Evolutionary conservation across 2,797 vertebrate species (phyloP), one percentile per base, ranked within the genome.

Genomic region (Thalassophryne amazonica): DNA sequence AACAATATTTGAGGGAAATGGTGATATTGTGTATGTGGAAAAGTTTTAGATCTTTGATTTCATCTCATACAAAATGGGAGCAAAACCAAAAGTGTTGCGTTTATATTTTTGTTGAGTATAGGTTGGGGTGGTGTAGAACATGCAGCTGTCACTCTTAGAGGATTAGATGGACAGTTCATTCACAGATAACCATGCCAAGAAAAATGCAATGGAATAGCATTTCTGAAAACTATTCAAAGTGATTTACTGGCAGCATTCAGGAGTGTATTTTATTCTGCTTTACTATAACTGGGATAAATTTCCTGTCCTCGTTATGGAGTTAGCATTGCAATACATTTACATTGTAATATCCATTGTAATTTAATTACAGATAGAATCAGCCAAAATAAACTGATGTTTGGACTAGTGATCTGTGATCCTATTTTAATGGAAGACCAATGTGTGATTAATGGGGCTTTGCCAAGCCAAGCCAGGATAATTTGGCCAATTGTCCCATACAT

Each of bases 151-250:
- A 76, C 49, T 72, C 49, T 50, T 23, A 31, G 38, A 70, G 65
- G 70, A 76, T 81, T 83, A 76, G 56, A 53, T 45, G 61, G 67
- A 74, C 70, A 73, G 70, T 80, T 66, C 35, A 54, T 56, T 50
- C 42, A 28, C 29, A 52, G 32, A 72, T 63, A 62, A 19, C 19
- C 45, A 45, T 60, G 53, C 55, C 49, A 41, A 58, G 47, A 40
- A 69, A 56, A 64, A 43, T 11, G 58, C 63, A 60, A 39, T 38
- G 68, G 67, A 76, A 67, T 40, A 63, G 56, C 36, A 71, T 62
- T 49, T 30, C 34, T 62, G 14, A 48, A 55, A 24, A 21, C 63
- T 34, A 15, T 27, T 24, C 32, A 13, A 55, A 24, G 21, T 63
- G 34, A 15, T 27, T 24, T 32, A 13, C 7, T 7, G 6, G 7